These are phyloP conservation scores for Ictalurus punctatus DNA, from an alignment of 2,113 vertebrate genomes.

Conservation along the genomic window DNA sequence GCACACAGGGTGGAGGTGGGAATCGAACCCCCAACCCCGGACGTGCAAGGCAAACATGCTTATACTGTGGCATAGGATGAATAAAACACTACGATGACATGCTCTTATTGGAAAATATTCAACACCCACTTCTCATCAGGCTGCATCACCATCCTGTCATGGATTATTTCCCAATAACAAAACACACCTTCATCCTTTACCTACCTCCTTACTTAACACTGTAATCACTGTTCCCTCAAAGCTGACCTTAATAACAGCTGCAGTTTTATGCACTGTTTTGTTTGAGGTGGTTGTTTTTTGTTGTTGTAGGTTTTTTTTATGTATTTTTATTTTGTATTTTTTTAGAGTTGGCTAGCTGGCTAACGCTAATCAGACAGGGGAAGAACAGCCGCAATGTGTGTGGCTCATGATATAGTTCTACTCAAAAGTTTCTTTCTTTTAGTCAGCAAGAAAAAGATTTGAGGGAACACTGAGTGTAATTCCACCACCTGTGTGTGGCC, in stretches of 20 bases:
- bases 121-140: neutral
- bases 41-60: too few relatives aligned
- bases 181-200: neutral
- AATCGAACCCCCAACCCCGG: too few relatives aligned
- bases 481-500: neutral
- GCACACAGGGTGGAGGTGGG: too few relatives aligned
- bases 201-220: neutral
- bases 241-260: neutral
- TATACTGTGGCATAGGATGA: neutral
- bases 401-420: neutral
- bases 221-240: neutral
- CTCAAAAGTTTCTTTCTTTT: neutral
- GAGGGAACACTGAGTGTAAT: neutral
- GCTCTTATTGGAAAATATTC: neutral
- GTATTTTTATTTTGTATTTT: neutral
- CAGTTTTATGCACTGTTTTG: neutral
- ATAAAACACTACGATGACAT: neutral
- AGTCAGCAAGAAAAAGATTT: neutral
- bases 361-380: neutral
- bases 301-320: too few relatives aligned
- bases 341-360: neutral
- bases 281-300: neutral
- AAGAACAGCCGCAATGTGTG: neutral
- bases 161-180: neutral
- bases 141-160: neutral